A percentile compares a stretch with the other conserved stretches of the same genome.
Conservation (phyloP, 2,797 vertebrate genomes). For the Cuniculus paca region DNA sequence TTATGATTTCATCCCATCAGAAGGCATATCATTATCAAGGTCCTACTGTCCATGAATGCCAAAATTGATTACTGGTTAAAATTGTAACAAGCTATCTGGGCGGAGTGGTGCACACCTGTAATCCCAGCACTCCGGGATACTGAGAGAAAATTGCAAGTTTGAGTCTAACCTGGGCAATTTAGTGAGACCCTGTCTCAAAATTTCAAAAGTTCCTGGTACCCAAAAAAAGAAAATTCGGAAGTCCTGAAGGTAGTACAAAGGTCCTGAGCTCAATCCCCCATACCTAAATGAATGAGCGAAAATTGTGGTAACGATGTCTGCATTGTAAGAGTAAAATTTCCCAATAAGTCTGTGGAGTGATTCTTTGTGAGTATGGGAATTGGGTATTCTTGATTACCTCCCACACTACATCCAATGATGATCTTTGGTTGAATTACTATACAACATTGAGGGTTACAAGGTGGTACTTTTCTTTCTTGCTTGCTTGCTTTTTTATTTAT, state of each 20-base stretch:
- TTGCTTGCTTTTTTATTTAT: too few relatives aligned
- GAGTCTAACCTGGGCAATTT: neutral
- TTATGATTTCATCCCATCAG: neutral
- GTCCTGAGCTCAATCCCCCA: neutral
- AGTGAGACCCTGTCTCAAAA: neutral
- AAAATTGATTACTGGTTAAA: slow-evolving; percentile 23
- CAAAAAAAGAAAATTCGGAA: too few relatives aligned
- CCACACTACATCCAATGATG: neutral
- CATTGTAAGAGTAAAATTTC: neutral
- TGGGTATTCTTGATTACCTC: neutral
- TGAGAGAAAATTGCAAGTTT: neutral
- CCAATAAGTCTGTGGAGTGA: neutral
- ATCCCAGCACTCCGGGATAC: neutral
- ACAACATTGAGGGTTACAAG: neutral
- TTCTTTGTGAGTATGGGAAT: neutral
- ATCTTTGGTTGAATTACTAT: slow-evolving; percentile 10
- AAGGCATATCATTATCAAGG: neutral
- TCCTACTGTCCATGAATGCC: neutral
- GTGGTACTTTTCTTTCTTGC: neutral
- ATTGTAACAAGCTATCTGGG: neutral
- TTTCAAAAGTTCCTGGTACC: neutral
- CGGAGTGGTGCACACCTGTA: neutral
- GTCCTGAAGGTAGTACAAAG: neutral
- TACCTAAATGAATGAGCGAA: neutral
- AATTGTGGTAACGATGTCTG: neutral